These are phyloP conservation scores for Elachura formosa DNA, from an alignment of 2,113 vertebrate species.

Conservation along the genomic window DNA sequence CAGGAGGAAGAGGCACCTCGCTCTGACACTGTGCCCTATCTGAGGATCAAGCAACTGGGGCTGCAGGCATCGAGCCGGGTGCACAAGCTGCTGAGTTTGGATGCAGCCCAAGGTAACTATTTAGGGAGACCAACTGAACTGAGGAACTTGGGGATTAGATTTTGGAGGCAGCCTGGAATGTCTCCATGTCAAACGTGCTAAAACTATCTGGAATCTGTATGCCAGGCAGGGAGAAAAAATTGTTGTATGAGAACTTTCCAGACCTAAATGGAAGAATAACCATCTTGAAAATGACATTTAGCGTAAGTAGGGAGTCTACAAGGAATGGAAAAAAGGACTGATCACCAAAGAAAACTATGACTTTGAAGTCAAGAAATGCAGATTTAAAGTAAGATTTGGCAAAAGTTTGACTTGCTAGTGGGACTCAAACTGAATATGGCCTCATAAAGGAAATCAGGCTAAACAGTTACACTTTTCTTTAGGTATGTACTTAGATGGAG, in stretches of 20 bases:
- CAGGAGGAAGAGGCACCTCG: neutral
- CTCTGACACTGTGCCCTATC: constrained; percentile 1
- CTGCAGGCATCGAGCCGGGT: neutral
- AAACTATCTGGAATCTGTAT: constrained; percentile 53
- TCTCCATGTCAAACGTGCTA: constrained; percentile 51
- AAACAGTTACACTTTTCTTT: neutral
- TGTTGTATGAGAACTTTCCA: neutral
- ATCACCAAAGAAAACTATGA: constrained; percentile 43
- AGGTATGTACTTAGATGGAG: neutral
- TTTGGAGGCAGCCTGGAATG: constrained; percentile 55
- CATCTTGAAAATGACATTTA: constrained; percentile 43
- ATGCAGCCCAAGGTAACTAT: constrained; percentile 56
- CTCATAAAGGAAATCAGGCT: neutral
- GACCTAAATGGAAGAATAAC: constrained; percentile 21
- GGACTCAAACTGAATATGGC: neutral
- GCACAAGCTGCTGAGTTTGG: constrained; percentile 41
- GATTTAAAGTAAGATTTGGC: neutral
- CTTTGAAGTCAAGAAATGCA: constrained; percentile 20
- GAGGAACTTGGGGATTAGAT: constrained; percentile 30
- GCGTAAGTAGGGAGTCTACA: neutral
- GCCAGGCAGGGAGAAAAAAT: constrained; percentile 5
- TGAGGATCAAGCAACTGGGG: neutral
- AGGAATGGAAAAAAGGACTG: constrained; percentile 8
- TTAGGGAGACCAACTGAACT: constrained; percentile 37
- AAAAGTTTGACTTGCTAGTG: neutral